Conservation (phyloP, 2,113 vertebrate genomes). For the Phrynosoma platyrhinos region DNA sequence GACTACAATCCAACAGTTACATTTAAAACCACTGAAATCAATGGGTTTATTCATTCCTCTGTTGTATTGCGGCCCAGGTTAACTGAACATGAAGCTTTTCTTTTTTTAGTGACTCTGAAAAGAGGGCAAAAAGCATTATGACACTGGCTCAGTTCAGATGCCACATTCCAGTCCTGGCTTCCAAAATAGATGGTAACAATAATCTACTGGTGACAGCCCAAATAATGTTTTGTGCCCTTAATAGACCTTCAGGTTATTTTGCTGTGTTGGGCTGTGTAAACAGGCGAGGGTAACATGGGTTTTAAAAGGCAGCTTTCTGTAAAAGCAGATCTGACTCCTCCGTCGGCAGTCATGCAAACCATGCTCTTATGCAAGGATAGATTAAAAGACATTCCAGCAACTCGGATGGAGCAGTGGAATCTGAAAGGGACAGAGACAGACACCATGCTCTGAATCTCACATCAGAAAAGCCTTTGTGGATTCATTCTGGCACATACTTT, state of each 20-base stretch:
- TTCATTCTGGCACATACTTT: background rate
- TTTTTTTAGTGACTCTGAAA: background rate
- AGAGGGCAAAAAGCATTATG: background rate
- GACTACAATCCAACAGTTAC: background rate
- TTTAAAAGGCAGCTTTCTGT: conserved; percentile 7
- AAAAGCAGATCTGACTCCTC: background rate
- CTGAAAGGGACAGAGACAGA: background rate
- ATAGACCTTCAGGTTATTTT: background rate
- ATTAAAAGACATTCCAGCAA: conserved; percentile 14
- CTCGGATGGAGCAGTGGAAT: background rate
- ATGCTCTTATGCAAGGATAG: conserved; percentile 7
- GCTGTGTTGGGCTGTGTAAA: background rate
- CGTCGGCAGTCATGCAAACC: conserved; percentile 1
- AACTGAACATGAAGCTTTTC: background rate
- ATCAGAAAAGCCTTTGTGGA: background rate
- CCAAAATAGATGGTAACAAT: background rate
- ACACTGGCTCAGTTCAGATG: background rate
- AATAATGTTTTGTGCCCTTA: background rate
- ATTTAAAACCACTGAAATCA: background rate
- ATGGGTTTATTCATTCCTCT: background rate
- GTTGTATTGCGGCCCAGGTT: background rate
- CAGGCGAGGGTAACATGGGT: background rate
- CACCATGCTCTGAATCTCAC: background rate
- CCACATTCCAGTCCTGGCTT: background rate
- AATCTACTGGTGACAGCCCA: background rate